Conservation (phyloP, 2,797 vertebrate genomes). For the Pipistrellus nathusii region DNA sequence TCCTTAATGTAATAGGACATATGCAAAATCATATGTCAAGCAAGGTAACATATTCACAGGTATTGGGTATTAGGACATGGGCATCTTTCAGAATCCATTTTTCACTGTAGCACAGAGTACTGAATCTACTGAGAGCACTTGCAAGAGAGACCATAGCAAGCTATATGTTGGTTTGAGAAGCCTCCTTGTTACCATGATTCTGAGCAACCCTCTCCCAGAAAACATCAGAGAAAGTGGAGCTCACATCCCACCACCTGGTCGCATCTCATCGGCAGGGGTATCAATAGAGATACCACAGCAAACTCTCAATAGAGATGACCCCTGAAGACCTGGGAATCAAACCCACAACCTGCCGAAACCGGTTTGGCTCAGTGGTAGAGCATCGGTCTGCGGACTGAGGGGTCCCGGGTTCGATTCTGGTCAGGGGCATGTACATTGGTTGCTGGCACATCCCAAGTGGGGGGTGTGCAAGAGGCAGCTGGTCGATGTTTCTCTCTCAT, state of each 20-base stretch:
- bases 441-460: no score
- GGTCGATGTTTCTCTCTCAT: no score
- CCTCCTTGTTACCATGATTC: not conserved
- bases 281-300: not conserved
- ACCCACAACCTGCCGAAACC: no score
- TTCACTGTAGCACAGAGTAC: not conserved
- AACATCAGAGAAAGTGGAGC: not conserved
- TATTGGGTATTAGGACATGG: not conserved
- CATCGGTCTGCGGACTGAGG: no score
- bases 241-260: not conserved
- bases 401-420: no score
- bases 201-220: not conserved
- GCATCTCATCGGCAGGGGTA: no score
- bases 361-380: no score
- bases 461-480: no score
- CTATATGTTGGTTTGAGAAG: not conserved
- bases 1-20: not conserved
- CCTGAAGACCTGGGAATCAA: not conserved
- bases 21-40: not conserved
- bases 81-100: not conserved
- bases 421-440: no score
- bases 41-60: not conserved
- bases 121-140: not conserved
- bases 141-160: not conserved
- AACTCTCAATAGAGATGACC: not conserved